These are phyloP conservation scores for Dendropsophus ebraccatus DNA, from an alignment of 2,113 vertebrate species.

Conservation along the genomic window DNA sequence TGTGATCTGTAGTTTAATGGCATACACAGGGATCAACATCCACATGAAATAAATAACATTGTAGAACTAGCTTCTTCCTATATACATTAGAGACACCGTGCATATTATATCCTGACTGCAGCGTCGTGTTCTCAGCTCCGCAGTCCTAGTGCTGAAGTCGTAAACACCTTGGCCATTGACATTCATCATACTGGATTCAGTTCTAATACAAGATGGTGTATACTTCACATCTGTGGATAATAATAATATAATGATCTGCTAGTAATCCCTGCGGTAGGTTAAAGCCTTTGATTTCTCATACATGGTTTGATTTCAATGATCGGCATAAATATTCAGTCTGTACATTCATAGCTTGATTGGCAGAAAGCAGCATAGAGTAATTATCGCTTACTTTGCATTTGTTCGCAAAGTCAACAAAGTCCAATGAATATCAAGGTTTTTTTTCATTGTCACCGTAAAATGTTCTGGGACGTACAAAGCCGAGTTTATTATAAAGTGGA, in stretches of 20 bases:
- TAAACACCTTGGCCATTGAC: neutral
- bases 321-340: slow-evolving; percentile 24
- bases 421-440: neutral
- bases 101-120: slow-evolving; percentile 15
- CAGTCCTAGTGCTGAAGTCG: neutral
- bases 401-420: neutral
- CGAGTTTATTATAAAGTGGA: neutral
- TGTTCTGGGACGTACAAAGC: neutral
- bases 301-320: slow-evolving; percentile 1
- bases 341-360: slow-evolving; percentile 21
- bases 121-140: neutral
- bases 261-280: slow-evolving; percentile 1
- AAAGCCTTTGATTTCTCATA: slow-evolving; percentile 10
- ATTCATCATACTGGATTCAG: neutral
- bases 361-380: slow-evolving; percentile 26
- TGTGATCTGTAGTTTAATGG: slow-evolving; percentile 23
- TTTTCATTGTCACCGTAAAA: neutral
- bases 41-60: slow-evolving; percentile 51
- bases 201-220: slow-evolving; percentile 18
- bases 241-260: neutral
- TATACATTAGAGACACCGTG: slow-evolving; percentile 29
- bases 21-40: slow-evolving; percentile 20
- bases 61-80: slow-evolving; percentile 19
- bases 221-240: slow-evolving; percentile 14
- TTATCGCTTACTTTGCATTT: slow-evolving; percentile 1